A percentile compares a stretch with the other conserved stretches of the same genome.
phyloP scores from a whole-genome alignment of 2,113 vertebrate species.

The Glareola pratincola region DNA sequence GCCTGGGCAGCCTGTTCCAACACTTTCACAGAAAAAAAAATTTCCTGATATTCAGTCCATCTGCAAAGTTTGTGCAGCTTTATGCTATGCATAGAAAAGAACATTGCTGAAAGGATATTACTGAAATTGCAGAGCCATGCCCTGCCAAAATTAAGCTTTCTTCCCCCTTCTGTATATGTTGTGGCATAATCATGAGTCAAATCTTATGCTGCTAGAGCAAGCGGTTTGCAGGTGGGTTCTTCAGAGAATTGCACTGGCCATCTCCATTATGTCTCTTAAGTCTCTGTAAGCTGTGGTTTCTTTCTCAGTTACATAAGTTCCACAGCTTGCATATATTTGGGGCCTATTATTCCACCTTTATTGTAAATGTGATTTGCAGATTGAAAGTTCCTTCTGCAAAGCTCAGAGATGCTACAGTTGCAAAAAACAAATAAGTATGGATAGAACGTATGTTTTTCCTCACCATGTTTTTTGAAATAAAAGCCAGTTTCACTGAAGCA shows the following conservation, averaged over 20 bases:
- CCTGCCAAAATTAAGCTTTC: background rate
- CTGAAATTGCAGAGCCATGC: background rate
- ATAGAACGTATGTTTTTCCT: background rate
- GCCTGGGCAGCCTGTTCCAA: no score
- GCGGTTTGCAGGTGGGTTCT: background rate
- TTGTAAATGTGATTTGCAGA: background rate
- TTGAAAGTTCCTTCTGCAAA: background rate
- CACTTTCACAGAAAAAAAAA: no score
- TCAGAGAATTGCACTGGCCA: background rate
- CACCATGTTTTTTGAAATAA: background rate
- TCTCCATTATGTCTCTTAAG: background rate
- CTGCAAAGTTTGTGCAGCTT: background rate
- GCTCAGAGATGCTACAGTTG: background rate
- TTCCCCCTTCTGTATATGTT: background rate
- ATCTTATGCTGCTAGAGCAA: background rate
- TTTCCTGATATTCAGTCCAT: no score
- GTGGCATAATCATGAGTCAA: accelerated
- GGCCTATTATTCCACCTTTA: background rate
- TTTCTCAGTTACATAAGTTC: background rate
- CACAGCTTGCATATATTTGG: background rate
- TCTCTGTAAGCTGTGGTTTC: background rate
- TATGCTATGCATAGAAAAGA: background rate
- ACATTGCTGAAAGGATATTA: background rate
- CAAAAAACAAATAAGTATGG: background rate
- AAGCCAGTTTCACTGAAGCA: background rate